phyloP scores from a whole-genome alignment of 2,888 invertebrate species.

The Neria commutata region DNA sequence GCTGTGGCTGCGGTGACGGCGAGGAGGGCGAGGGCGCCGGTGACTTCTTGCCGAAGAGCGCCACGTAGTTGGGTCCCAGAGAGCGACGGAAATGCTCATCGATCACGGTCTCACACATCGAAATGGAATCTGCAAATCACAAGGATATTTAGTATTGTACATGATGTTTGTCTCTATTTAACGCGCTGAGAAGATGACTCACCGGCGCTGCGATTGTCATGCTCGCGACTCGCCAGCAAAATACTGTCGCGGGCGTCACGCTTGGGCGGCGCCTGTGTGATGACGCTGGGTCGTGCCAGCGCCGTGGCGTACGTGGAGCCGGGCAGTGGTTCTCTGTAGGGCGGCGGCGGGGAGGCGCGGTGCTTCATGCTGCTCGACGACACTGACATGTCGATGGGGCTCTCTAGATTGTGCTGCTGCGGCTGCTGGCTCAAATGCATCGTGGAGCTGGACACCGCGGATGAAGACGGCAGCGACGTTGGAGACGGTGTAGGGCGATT shows the following conservation, averaged over 20 bases:
- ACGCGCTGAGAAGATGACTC: no score
- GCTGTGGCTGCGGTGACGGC: constrained; percentile 38
- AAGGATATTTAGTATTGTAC: background rate
- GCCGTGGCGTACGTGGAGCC: constrained; percentile 55
- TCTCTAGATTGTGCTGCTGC: constrained; percentile 46
- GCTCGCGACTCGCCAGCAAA: constrained; percentile 48
- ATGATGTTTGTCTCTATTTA: no score
- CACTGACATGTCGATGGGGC: constrained; percentile 61
- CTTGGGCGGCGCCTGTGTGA: constrained; percentile 66
- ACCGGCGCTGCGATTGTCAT: constrained; percentile 55
- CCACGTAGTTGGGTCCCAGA: constrained; percentile 81
- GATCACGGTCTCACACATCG: constrained; percentile 82
- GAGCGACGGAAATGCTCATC: constrained; percentile 96
- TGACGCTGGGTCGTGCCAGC: constrained; percentile 67
- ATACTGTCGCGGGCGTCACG: constrained; percentile 47
- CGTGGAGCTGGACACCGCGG: constrained; percentile 26
- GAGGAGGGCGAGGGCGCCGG: constrained; percentile 51
- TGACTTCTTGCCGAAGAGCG: constrained; percentile 68
- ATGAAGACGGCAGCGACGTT: constrained; percentile 11
- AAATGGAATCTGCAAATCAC: constrained; percentile 67
- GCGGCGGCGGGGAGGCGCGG: constrained; percentile 58
- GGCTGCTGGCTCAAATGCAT: constrained; percentile 29
- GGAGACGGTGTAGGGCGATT: constrained; percentile 38
- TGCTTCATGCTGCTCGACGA: constrained; percentile 53
- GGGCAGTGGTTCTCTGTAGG: constrained; percentile 59